Evolutionary conservation across 2,888 invertebrate species (phyloP), one percentile per base, ranked within the genome.

Genomic region (Maniola hyperantus): DNA sequence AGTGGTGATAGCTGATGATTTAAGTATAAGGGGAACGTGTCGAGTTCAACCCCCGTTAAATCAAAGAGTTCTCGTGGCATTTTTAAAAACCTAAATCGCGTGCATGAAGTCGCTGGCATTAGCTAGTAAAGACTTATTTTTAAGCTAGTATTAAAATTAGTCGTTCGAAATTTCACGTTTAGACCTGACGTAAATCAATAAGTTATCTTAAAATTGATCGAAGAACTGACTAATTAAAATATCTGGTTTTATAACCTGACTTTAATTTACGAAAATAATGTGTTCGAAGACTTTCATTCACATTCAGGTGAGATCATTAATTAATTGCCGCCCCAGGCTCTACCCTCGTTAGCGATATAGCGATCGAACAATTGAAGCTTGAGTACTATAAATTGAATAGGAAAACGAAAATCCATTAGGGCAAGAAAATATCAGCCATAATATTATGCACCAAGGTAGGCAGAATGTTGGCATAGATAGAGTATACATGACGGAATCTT

Each of bases 231-330:
- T 26, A 26, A 26, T 26, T 26, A 26, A 6, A 6, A 13, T 13
- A n/a, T 53, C 6, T 33, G 1, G 6, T 7, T 53, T 33, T 33
- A 53, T 13, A 33, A 13, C 26, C n/a, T 11, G 51, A 26, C 26
- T 53, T 53, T n/a, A 5, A 20, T 33, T 53, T 53, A 33, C 33
- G 33, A 26, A 53, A n/a, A 13, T 33, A 53, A n/a, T n/a, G n/a
- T 20, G 2, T 11, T 53, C n/a, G 33, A 53, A 33, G 13, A 53
- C 51, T n/a, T 55, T 18, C 39, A 6, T 15, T 10, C n/a, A 55
- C 42, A 42, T 42, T 57, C 42, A 57, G 7, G 18, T 13, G 42
- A 58, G 26, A 20, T 58, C 26, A 44, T 58, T 42, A 58, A 54
- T 36, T 15, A 34, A 36, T 13, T 10, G 36, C 34, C 36, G 34